Base-by-base conservation (phyloP, 2,888 invertebrate species). In the Thereva unica region DNA sequence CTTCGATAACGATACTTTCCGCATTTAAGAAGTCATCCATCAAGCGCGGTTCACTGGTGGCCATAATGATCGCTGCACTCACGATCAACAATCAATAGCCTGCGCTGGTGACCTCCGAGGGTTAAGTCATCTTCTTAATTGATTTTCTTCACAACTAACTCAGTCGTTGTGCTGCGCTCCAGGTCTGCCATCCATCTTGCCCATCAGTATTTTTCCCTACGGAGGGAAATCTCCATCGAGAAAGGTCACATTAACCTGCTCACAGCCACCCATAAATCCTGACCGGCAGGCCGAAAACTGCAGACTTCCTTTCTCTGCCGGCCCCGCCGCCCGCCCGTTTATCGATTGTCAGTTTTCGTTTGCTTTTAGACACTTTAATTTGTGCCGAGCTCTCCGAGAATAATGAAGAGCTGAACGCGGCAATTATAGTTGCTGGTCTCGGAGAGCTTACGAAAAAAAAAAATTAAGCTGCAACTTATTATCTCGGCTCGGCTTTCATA, bases 301-400 rank as follows among this genome's bases (percentile, higher is more conserved):
- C 23, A 23, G 23, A 23, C 23, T 23, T 23, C 45, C 47, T 45
- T 37, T 10, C 37, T 52, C 10, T 56, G 47, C 12, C 56, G 37
- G 8, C 37, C 45, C 56, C 38, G 23, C 52, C 40, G 42, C 49
- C 49, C 37, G 53, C 65, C 55, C 53, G 59, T 68, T 59, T 53
- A 53, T 47, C 54, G 50, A 54, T 57, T 64, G 64, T 57, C 59
- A 53, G 47, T 53, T 50, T 52, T 57, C 23, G 57, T 67, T 53
- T 47, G 54, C 67, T 8, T 23, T 57, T 45, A 53, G 68, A 68
- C 68, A 65, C 64, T 68, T 68, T 65, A 68, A 68, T 68, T 68
- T 65, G 68, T 59, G 49, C 50, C 2, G 40, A 41, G 49, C 7
- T 12, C 49, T 23, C 23, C 23, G 23, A 23, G 34, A 40, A 50